phyloP scores from a whole-genome alignment of 2,888 invertebrate species.

The Cataglyphis rosenhaueri region DNA sequence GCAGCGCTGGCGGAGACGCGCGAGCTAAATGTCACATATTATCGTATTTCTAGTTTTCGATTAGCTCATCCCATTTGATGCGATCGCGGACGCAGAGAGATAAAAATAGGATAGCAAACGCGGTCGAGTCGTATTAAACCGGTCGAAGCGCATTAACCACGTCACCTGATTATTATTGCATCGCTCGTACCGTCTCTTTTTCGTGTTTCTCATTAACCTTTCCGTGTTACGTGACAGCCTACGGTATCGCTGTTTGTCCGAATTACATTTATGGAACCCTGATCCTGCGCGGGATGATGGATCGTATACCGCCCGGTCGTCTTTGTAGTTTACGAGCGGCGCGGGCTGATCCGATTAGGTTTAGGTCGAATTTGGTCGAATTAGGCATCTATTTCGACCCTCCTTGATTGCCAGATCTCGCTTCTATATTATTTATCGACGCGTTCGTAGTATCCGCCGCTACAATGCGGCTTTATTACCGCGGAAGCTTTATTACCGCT shows the following conservation, averaged over 20 bases:
- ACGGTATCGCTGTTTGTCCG: constrained; percentile 71
- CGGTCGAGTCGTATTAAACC: background rate
- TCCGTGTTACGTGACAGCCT: constrained; percentile 20
- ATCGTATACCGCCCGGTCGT: constrained; percentile 55
- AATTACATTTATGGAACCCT: constrained; percentile 72
- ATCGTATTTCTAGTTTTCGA: constrained; percentile 19
- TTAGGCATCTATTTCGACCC: constrained; percentile 63
- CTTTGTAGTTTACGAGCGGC: constrained; percentile 74
- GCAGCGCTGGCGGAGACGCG: background rate
- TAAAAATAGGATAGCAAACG: constrained; percentile 4
- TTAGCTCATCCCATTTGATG: constrained; percentile 11
- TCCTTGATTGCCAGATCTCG: constrained; percentile 46
- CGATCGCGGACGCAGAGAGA: background rate
- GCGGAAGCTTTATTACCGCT: too few relatives aligned
- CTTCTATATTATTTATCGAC: constrained; percentile 52
- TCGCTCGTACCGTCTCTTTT: background rate
- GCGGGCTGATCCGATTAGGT: constrained; percentile 70
- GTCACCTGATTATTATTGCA: constrained; percentile 23
- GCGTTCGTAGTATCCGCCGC: background rate
- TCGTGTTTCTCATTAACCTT: constrained; percentile 39
- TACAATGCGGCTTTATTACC: background rate
- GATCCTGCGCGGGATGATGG: constrained; percentile 55
- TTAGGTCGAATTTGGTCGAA: constrained; percentile 68
- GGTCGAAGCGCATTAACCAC: constrained; percentile 32
- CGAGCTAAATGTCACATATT: constrained; percentile 40